phyloP scores from a whole-genome alignment of 2,113 vertebrate species.

The Laticauda laticaudata region DNA sequence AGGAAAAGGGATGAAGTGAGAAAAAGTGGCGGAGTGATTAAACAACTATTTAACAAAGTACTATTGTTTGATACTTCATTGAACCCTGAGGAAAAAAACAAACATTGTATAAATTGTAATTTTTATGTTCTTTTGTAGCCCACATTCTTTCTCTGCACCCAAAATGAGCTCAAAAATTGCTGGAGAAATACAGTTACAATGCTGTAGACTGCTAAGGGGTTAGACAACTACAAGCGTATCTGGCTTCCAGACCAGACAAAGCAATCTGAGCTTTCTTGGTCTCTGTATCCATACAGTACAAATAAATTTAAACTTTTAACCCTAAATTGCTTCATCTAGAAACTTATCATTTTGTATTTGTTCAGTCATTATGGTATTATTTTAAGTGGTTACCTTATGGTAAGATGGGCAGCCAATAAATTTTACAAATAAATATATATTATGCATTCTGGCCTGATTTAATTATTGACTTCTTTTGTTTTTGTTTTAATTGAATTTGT shows the following conservation, averaged over 20 bases:
- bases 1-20: neutral
- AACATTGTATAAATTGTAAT: neutral
- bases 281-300: neutral
- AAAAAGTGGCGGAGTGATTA: neutral
- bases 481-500: neutral
- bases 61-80: neutral
- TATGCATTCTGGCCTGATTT: neutral
- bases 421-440: neutral
- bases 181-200: neutral
- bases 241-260: neutral
- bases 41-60: neutral
- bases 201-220: neutral
- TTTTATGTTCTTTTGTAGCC: neutral
- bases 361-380: neutral
- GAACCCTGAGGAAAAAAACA: neutral
- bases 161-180: neutral
- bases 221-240: neutral
- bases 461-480: neutral
- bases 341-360: neutral
- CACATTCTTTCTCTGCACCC: neutral
- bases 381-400: neutral
- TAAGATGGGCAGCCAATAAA: neutral
- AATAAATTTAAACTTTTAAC: neutral
- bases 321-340: neutral
- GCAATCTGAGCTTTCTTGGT: neutral